Conservation (phyloP, 2,113 vertebrate species). For the Meleagris gallopavo region DNA sequence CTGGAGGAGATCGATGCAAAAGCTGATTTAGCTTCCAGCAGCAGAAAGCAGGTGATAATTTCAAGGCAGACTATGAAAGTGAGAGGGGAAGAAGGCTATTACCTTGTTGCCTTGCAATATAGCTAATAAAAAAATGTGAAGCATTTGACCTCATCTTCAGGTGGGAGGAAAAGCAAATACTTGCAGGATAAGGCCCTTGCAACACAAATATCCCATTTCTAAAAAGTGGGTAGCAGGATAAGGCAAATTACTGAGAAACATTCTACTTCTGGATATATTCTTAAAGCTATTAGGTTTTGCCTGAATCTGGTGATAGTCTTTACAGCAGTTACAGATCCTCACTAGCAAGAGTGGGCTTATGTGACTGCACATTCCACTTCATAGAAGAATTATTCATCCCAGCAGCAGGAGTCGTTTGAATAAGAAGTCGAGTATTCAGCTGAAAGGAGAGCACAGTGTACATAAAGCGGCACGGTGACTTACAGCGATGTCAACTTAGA, state of each 20-base stretch:
- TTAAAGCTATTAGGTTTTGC: background rate
- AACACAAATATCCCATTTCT: background rate
- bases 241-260: background rate
- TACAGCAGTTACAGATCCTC: background rate
- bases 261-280: background rate
- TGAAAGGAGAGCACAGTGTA: background rate
- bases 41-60: background rate
- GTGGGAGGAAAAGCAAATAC: background rate
- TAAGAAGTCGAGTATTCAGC: background rate
- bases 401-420: background rate
- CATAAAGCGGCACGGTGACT: background rate
- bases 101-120: background rate
- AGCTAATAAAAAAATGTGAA: background rate
- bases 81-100: background rate
- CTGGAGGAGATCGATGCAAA: background rate
- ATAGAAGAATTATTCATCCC: background rate
- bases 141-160: background rate
- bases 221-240: background rate
- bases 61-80: background rate
- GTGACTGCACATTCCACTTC: background rate
- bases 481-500: background rate
- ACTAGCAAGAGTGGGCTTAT: background rate
- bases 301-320: background rate
- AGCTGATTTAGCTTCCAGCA: background rate
- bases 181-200: background rate